phyloP scores from a whole-genome alignment of 1,140 invertebrate genomes.

The Orchestia grillus region DNA sequence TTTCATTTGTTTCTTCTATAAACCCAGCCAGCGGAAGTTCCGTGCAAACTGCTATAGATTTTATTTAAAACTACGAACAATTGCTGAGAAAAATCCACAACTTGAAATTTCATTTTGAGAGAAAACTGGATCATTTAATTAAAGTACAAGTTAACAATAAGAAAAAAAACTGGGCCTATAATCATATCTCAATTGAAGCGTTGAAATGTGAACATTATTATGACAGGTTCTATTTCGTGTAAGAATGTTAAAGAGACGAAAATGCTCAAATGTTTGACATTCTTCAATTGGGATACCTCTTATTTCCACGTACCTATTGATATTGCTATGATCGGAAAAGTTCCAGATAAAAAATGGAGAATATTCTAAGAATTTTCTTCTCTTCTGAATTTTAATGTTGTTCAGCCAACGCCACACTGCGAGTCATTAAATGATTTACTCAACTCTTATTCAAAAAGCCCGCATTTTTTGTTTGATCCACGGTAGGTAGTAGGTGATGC shows the following conservation, averaged over 20 bases:
- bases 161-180: no score
- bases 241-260: neutral
- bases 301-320: neutral
- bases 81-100: no score
- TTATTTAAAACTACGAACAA: no score
- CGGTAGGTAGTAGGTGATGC: slow-evolving; percentile 56
- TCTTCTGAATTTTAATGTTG: neutral
- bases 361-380: neutral
- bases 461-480: slow-evolving; percentile 60
- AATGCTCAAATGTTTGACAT: neutral
- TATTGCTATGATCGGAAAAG: neutral
- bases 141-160: no score
- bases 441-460: neutral
- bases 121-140: no score
- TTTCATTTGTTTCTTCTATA: no score
- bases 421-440: neutral
- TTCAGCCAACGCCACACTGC: neutral
- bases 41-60: no score
- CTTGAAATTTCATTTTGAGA: no score
- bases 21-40: no score
- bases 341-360: neutral
- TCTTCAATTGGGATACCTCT: neutral
- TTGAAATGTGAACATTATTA: no score
- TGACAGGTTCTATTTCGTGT: no score
- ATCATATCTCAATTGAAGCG: no score